Percentiles rank a stretch among this genome's conserved stretches.
Conservation (phyloP, 2,113 vertebrate genomes). For the Antigone vipio region DNA sequence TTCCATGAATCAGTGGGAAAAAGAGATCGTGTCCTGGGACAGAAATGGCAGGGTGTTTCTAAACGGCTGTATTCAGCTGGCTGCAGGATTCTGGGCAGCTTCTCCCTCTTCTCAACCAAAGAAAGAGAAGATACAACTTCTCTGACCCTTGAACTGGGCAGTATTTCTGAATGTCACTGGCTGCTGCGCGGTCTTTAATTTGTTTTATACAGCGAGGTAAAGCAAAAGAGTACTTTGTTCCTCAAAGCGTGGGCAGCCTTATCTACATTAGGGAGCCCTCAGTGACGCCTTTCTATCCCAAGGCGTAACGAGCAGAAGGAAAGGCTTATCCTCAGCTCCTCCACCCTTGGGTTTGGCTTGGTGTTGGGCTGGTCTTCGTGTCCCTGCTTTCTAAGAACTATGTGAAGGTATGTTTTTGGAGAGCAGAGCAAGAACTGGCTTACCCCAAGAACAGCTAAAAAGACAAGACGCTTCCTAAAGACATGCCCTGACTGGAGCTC, state of each 20-base stretch:
- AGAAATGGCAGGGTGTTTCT: background rate
- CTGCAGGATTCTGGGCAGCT: background rate
- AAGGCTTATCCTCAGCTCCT: background rate
- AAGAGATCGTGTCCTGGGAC: background rate
- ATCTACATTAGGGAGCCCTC: background rate
- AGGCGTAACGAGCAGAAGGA: background rate
- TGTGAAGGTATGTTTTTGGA: background rate
- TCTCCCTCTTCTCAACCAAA: background rate
- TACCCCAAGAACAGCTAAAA: background rate
- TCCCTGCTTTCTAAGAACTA: background rate
- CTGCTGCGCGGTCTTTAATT: background rate
- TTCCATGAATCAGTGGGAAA: background rate
- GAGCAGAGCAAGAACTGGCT: background rate
- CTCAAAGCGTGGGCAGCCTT: background rate
- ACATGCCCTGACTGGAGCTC: background rate
- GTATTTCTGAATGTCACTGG: background rate
- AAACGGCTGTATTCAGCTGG: background rate
- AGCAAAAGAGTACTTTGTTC: background rate
- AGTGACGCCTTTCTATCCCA: background rate
- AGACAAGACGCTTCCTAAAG: background rate
- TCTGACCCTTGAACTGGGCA: background rate
- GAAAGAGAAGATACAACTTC: background rate
- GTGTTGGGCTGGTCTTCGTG: background rate
- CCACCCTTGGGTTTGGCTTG: background rate
- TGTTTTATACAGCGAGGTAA: background rate